Evolutionary conservation across 2,113 vertebrate genomes (phyloP).

Genomic region (Lasiurus cinereus): DNA sequence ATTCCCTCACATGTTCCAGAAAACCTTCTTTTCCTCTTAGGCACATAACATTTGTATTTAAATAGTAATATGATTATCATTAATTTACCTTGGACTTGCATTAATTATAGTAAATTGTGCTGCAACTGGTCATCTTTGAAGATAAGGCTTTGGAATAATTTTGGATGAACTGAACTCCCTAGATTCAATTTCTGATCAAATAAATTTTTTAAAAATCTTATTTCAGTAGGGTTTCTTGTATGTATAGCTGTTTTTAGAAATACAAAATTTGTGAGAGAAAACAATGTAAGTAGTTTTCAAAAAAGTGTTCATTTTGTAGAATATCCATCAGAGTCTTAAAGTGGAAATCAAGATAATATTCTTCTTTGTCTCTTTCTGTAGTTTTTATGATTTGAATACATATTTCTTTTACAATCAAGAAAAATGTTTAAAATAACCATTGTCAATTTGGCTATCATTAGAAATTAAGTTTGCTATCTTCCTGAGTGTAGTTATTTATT

Average conservation of each 20-base stretch:
- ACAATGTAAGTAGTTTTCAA: neutral
- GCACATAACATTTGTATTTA: slow-evolving; percentile 24
- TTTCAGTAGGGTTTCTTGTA: neutral
- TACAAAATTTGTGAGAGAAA: neutral
- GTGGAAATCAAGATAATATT: neutral
- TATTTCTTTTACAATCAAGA: neutral
- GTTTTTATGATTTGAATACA: neutral
- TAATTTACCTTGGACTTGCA: slow-evolving; percentile 21
- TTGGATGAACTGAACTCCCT: neutral
- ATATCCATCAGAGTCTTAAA: slow-evolving; percentile 30
- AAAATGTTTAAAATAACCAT: slow-evolving; percentile 9
- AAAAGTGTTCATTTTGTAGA: neutral
- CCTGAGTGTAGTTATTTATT: slow-evolving; percentile 26
- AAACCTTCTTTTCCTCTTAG: neutral
- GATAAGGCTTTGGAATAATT: neutral
- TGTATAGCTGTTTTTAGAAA: slow-evolving; percentile 12
- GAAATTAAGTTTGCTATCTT: slow-evolving; percentile 40
- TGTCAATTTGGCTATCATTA: slow-evolving; percentile 20
- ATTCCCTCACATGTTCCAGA: neutral
- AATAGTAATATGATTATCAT: slow-evolving; percentile 29
- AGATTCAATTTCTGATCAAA: slow-evolving; percentile 48
- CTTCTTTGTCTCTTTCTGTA: neutral
- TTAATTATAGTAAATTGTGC: neutral
- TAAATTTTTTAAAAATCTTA: neutral
- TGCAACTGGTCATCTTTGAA: neutral